These are phyloP conservation scores for Madoqua kirkii DNA, from an alignment of 2,113 vertebrate genomes.

Conservation along the genomic window DNA sequence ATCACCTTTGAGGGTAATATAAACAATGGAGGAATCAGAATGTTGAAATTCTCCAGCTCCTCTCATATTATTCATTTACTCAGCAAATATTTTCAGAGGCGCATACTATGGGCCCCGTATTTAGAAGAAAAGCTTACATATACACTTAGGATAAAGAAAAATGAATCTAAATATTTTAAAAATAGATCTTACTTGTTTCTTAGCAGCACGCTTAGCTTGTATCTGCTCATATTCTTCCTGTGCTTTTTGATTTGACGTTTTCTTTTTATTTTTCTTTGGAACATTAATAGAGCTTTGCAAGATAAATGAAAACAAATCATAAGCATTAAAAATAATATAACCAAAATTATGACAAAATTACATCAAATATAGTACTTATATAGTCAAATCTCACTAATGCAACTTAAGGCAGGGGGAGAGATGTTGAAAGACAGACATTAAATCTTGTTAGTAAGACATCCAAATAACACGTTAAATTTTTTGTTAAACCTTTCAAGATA, in stretches of 20 bases:
- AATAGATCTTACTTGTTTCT: slow-evolving; percentile 86
- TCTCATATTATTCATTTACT: not conserved
- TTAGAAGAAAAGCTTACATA: not conserved
- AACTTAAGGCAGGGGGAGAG: not conserved
- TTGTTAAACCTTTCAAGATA: not conserved
- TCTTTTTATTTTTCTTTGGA: slow-evolving; percentile 83
- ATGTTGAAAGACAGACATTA: not conserved
- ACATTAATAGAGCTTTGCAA: slow-evolving; percentile 75
- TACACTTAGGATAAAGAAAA: not conserved
- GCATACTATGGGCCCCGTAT: not conserved
- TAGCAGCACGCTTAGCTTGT: slow-evolving; percentile 82
- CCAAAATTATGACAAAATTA: not conserved
- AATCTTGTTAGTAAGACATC: not conserved
- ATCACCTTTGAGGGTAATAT: not conserved
- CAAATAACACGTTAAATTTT: not conserved
- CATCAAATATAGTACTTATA: not conserved
- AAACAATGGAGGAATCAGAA: not conserved
- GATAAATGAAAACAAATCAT: slow-evolving; percentile 45
- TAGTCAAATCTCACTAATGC: not conserved
- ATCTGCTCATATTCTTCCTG: slow-evolving; percentile 90
- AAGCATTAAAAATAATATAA: not conserved
- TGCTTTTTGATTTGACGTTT: slow-evolving; percentile 91
- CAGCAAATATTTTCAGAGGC: not conserved
- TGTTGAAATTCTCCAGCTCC: not conserved
- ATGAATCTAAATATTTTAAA: not conserved